Conservation (phyloP, 2,113 vertebrate species). For the Sceloporus undulatus region DNA sequence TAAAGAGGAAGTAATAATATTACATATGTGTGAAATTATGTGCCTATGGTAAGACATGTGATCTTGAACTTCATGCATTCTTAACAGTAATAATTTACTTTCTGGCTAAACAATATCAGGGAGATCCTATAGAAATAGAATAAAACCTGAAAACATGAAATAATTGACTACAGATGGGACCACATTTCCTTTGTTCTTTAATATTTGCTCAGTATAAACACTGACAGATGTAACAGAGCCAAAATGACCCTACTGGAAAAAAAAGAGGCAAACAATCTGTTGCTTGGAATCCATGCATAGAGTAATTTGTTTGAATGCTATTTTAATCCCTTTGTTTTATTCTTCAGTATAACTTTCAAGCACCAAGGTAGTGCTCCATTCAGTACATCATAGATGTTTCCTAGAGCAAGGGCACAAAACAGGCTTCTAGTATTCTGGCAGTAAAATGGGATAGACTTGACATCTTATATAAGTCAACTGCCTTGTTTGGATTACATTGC, state of each 20-base stretch:
- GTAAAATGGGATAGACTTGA: neutral
- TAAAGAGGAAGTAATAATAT: slow-evolving; percentile 23
- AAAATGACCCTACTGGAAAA: slow-evolving; percentile 11
- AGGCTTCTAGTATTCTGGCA: neutral
- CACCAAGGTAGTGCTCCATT: neutral
- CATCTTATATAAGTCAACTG: neutral
- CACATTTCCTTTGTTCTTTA: slow-evolving; percentile 10
- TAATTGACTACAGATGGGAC: slow-evolving; percentile 37
- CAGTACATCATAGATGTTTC: neutral
- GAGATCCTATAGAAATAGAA: slow-evolving; percentile 37
- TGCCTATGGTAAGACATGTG: neutral
- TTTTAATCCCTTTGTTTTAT: neutral
- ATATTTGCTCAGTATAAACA: slow-evolving; percentile 34
- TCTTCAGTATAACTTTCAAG: neutral
- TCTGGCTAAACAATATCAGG: slow-evolving; percentile 16
- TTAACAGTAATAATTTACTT: slow-evolving; percentile 37
- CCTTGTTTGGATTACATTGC: neutral
- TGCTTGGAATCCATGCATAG: slow-evolving; percentile 37
- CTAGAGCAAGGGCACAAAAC: neutral
- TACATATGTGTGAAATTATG: neutral
- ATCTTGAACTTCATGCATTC: slow-evolving; percentile 26
- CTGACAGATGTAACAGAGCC: slow-evolving; percentile 30
- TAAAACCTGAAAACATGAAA: slow-evolving; percentile 15
- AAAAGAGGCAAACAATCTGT: slow-evolving; percentile 28
- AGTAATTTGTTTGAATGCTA: slow-evolving; percentile 28